Percentiles rank a stretch among this genome's conserved stretches.
phyloP scores from a whole-genome alignment of 2,113 vertebrate genomes.

The Sinocyclocheilus rhinocerous region DNA sequence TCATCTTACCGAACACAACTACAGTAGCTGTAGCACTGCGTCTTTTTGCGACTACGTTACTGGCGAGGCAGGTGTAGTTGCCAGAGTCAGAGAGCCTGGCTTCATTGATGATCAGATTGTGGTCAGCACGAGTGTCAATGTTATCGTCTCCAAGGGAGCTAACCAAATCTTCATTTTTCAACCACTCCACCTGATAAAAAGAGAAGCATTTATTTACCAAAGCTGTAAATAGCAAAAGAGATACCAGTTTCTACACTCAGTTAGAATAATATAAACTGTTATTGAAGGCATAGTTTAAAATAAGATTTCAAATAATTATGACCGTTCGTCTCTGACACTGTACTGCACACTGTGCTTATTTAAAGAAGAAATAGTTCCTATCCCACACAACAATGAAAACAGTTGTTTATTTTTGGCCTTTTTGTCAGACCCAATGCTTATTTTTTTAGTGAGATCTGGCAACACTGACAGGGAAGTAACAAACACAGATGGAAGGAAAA shows the following conservation, averaged over 20 bases:
- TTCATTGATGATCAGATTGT: conserved; percentile 94
- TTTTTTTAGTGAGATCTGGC: no score
- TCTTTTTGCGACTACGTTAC: conserved; percentile 93
- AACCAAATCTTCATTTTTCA: conserved; percentile 93
- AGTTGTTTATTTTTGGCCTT: neutral
- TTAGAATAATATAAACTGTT: neutral
- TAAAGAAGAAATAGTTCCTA: neutral
- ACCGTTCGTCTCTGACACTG: neutral
- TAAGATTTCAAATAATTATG: no score
- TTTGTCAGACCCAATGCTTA: neutral
- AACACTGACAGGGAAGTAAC: no score
- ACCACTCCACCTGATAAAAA: conserved; percentile 89
- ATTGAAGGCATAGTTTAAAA: neutral
- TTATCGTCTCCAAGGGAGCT: conserved; percentile 86
- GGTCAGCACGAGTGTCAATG: conserved; percentile 91
- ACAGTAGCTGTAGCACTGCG: conserved; percentile 88
- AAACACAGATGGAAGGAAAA: no score
- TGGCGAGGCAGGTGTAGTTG: conserved; percentile 77
- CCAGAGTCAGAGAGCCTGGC: conserved; percentile 91
- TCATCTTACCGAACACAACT: conserved; percentile 88
- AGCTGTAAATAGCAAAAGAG: neutral
- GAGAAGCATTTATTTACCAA: neutral
- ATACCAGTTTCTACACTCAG: neutral
- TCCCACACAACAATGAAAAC: neutral
- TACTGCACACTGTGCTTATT: neutral